phyloP scores from a whole-genome alignment of 37 sponge, comb jelly and placozoan species.

The Oopsacas minuta region DNA sequence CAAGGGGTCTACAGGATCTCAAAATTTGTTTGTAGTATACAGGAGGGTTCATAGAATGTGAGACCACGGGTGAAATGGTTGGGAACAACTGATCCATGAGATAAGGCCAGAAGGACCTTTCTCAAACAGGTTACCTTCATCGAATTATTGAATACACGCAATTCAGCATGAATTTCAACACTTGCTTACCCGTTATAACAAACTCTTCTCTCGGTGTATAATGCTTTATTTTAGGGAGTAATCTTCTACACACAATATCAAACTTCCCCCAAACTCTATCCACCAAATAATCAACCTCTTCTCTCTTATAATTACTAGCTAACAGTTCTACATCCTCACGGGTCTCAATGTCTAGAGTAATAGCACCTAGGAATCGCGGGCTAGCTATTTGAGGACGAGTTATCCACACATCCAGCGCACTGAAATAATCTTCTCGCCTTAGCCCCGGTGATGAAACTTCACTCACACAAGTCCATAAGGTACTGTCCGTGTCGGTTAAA shows the following conservation, averaged over 20 bases:
- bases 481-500: background rate
- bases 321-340: background rate
- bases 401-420: slow-evolving; percentile 63
- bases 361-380: slow-evolving; percentile 48
- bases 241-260: slow-evolving; percentile 24
- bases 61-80: too few relatives aligned
- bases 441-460: background rate
- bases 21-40: too few relatives aligned
- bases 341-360: slow-evolving; percentile 16
- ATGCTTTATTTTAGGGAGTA: slow-evolving; percentile 26
- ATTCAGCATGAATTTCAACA: too few relatives aligned
- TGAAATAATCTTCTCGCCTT: slow-evolving; percentile 30
- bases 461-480: background rate
- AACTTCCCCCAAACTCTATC: background rate
- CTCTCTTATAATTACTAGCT: background rate
- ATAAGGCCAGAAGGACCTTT: too few relatives aligned
- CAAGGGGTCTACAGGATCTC: too few relatives aligned
- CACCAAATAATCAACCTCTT: background rate
- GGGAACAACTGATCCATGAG: too few relatives aligned
- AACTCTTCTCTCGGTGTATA: background rate
- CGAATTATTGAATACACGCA: too few relatives aligned
- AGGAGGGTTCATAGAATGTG: too few relatives aligned
- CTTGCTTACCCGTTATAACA: slow-evolving; percentile 25
- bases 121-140: too few relatives aligned
- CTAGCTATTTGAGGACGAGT: slow-evolving; percentile 71